A percentile compares a stretch with the other conserved stretches of the same genome.
Evolutionary conservation across 2,113 vertebrate genomes (phyloP).

Genomic region (Lamprotornis superbus): DNA sequence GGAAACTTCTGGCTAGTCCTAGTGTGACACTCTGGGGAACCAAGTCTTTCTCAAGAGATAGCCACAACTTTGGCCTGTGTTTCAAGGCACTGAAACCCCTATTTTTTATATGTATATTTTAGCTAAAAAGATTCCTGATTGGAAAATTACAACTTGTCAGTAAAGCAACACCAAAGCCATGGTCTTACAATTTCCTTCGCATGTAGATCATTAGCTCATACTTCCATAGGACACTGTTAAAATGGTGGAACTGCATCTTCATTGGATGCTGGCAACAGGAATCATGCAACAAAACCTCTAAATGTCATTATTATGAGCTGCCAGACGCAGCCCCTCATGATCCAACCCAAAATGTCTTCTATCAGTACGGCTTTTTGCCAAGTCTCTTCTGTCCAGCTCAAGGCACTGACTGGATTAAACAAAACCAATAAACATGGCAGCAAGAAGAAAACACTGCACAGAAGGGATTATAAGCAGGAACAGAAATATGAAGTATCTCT

Average conservation of each 20-base stretch:
- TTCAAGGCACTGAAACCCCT: background rate
- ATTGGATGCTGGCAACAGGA: background rate
- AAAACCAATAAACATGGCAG: background rate
- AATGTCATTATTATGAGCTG: background rate
- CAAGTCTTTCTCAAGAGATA: background rate
- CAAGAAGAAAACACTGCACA: background rate
- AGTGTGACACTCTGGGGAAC: background rate
- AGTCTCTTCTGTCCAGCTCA: background rate
- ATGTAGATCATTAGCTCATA: background rate
- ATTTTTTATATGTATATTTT: background rate
- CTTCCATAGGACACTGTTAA: background rate
- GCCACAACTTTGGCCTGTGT: background rate
- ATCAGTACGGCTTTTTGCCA: background rate
- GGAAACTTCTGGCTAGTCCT: background rate
- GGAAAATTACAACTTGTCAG: background rate
- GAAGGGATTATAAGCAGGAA: background rate
- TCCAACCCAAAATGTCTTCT: background rate
- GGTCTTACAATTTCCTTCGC: background rate
- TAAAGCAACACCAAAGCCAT: background rate
- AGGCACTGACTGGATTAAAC: constrained; percentile 18
- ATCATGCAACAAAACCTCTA: background rate
- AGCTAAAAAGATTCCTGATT: background rate
- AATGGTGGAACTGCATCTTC: background rate
- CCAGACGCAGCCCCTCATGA: background rate
- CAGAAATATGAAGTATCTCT: background rate